Conservation (phyloP, 2,888 invertebrate species). For the Polia nebulosa region DNA sequence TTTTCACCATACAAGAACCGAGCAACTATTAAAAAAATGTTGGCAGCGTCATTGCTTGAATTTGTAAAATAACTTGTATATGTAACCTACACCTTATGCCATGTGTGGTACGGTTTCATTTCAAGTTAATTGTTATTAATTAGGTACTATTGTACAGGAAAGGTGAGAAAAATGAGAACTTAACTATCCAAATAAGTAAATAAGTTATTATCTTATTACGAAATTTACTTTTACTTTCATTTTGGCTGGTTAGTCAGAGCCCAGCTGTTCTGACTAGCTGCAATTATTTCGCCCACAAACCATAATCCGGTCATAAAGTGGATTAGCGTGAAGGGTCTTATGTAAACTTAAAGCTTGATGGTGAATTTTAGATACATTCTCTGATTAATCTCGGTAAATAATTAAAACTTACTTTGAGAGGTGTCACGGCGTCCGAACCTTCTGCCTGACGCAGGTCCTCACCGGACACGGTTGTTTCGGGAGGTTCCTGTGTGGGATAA, state of each 20-base stretch:
- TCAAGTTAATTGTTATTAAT: constrained; percentile 50
- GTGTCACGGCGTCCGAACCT: too few relatives aligned
- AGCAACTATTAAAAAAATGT: constrained; percentile 32
- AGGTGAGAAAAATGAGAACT: constrained; percentile 19
- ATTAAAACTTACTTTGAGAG: too few relatives aligned
- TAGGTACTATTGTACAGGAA: constrained; percentile 17
- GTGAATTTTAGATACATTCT: constrained; percentile 9
- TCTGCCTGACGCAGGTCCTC: too few relatives aligned
- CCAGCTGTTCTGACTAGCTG: not conserved
- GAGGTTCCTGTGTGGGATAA: too few relatives aligned
- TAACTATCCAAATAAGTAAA: constrained; percentile 20
- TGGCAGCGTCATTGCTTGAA: constrained; percentile 23
- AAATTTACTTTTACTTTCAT: constrained; percentile 15
- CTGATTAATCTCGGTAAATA: constrained; percentile 7
- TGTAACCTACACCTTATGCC: constrained; percentile 28
- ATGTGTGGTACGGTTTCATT: constrained; percentile 21
- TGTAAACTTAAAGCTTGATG: constrained; percentile 10
- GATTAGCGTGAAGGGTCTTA: constrained; percentile 18
- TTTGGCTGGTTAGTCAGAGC: not conserved
- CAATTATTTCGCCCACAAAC: constrained; percentile 29
- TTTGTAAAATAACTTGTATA: constrained; percentile 31
- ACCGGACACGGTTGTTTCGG: too few relatives aligned
- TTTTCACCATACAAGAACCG: constrained; percentile 16
- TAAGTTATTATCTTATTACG: not conserved
- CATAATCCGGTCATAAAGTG: not conserved